Conservation (phyloP, 1,140 invertebrate genomes). For the Apis mellifera region Amel_HAv3.1 CM009932.2:10714001-10714500, state of each 20-base stretch:
- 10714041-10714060: conserved; percentile 44
- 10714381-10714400: conserved; percentile 55
- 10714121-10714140: conserved; percentile 18
- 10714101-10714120: neutral
- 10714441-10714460: conserved; percentile 53
- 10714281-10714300: conserved; percentile 57
- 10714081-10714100: conserved; percentile 23
- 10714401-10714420: neutral
- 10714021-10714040: neutral
- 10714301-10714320: conserved; percentile 71
- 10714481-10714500: conserved; percentile 64
- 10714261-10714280: conserved; percentile 65
- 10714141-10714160: neutral
- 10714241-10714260: conserved; percentile 55
- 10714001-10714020: too few species aligned
- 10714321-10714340: neutral
- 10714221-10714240: conserved; percentile 14
- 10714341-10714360: conserved; percentile 78
- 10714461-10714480: conserved; percentile 72
- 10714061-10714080: neutral
- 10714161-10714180: conserved; percentile 52
- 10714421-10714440: conserved; percentile 62
- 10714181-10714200: conserved; percentile 12
- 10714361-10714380: conserved; percentile 69
- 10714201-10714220: neutral